Evolutionary conservation across 2,113 vertebrate species (phyloP).

Genomic region (Myodes glareolus): DNA sequence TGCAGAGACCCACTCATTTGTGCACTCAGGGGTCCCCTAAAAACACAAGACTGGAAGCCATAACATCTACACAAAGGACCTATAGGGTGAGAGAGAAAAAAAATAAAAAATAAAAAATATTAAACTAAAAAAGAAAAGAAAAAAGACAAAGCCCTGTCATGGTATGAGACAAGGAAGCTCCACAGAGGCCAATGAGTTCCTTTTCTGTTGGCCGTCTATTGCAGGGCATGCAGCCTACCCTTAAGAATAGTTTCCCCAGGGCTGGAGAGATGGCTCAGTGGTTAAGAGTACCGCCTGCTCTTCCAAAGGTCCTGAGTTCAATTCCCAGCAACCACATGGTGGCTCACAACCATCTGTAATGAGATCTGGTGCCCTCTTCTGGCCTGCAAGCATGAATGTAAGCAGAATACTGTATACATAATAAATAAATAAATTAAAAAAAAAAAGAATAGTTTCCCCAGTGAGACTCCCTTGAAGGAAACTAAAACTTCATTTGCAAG

Average conservation of each 20-base stretch:
- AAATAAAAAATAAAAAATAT: neutral
- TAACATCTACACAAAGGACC: neutral
- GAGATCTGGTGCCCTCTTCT: too few species aligned
- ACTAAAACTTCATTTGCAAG: neutral
- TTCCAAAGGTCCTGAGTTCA: too few species aligned
- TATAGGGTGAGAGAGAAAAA: neutral
- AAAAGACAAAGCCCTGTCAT: neutral
- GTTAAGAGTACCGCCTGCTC: too few species aligned
- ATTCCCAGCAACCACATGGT: too few species aligned
- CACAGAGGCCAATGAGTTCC: neutral
- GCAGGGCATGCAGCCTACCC: neutral
- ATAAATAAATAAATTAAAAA: too few species aligned
- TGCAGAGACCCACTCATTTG: neutral
- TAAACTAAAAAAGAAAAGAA: neutral
- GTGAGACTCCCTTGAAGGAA: neutral
- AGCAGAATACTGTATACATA: too few species aligned
- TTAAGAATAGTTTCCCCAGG: neutral
- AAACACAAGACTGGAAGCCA: neutral
- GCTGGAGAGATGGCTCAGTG: too few species aligned
- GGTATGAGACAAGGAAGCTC: neutral
- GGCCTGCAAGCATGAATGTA: too few species aligned
- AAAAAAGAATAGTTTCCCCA: too few species aligned
- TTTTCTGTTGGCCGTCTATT: neutral
- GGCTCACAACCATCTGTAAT: too few species aligned
- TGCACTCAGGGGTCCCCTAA: neutral